Evolutionary conservation across 2,113 vertebrate genomes (phyloP).

Genomic region (Psephotus haematonotus): DNA sequence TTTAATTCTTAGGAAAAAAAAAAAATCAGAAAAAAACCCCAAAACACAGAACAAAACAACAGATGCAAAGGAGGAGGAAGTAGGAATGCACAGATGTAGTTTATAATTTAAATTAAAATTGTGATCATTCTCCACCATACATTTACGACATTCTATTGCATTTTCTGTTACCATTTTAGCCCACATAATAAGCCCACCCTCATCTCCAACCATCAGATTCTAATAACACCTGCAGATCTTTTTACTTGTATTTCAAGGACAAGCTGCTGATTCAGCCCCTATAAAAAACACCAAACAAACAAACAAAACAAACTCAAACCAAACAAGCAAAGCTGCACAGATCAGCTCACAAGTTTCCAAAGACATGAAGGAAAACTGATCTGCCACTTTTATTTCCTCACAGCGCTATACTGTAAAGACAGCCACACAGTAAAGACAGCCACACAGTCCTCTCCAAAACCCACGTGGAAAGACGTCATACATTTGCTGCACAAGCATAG

Average conservation of each 20-base stretch:
- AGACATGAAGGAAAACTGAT: background rate
- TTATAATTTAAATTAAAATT: background rate
- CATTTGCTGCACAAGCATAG: background rate
- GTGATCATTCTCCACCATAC: background rate
- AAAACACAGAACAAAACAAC: background rate
- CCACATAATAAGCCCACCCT: background rate
- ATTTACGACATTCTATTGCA: background rate
- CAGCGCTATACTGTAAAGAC: background rate
- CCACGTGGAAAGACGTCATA: background rate
- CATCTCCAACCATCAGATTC: background rate
- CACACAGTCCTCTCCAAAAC: background rate
- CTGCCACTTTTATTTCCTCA: background rate
- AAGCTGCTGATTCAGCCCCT: background rate
- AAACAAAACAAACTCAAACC: background rate
- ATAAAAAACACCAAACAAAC: background rate
- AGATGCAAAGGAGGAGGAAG: background rate
- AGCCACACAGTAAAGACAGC: fast-evolving
- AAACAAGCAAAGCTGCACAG: background rate
- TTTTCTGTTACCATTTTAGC: background rate
- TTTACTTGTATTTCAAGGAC: background rate
- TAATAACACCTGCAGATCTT: background rate
- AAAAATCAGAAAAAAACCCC: background rate
- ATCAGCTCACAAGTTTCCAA: background rate
- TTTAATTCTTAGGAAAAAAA: background rate
- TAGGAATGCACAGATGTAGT: background rate